Percentiles rank a stretch among this genome's conserved stretches.
phyloP scores from a whole-genome alignment of 2,113 vertebrate genomes.

The Cacatua alba region DNA sequence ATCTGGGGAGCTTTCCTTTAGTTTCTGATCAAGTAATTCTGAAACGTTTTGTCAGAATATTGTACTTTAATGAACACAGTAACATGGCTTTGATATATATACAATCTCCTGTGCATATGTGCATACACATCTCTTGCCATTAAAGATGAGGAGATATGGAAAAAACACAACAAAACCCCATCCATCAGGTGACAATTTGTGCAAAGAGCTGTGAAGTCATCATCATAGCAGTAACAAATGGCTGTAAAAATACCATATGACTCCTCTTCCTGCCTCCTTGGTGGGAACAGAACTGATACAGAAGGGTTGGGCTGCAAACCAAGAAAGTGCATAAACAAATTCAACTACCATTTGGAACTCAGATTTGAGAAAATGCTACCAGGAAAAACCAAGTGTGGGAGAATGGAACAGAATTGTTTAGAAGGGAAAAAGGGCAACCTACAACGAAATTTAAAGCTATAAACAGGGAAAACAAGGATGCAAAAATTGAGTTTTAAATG shows the following conservation, averaged over 20 bases:
- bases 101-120: not conserved
- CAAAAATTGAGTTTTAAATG: not conserved
- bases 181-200: conserved; percentile 62
- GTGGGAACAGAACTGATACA: conserved; percentile 64
- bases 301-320: conserved; percentile 73
- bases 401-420: conserved; percentile 23
- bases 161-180: not conserved
- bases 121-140: not conserved
- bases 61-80: not conserved
- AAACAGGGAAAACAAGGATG: not conserved
- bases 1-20: not conserved
- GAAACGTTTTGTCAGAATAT: not conserved
- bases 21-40: not conserved
- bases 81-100: not conserved
- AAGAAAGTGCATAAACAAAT: conserved; percentile 75
- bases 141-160: not conserved
- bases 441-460: not conserved
- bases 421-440: not conserved
- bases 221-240: conserved; percentile 72
- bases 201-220: conserved; percentile 44
- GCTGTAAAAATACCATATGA: conserved; percentile 70
- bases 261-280: conserved; percentile 64
- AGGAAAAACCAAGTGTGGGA: conserved; percentile 19
- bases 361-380: conserved; percentile 59
- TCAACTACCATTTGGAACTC: conserved; percentile 59